Evolutionary conservation across 2,113 vertebrate genomes (phyloP).

Genomic region (Coptodon bakossiorum): DNA sequence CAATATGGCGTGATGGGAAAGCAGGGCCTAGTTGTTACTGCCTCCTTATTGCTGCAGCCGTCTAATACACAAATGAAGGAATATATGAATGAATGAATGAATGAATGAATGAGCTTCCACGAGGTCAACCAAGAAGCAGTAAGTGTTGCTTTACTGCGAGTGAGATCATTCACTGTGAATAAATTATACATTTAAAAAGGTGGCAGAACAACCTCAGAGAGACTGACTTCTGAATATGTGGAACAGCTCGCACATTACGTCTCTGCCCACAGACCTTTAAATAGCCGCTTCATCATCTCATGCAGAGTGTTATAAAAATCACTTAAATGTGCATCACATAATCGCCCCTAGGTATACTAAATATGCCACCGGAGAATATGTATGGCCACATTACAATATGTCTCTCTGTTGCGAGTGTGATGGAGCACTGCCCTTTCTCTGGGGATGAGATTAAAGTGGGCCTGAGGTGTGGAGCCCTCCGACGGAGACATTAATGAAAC

Average conservation of each 20-base stretch:
- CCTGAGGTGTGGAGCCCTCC: constrained; percentile 34
- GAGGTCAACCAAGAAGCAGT: neutral
- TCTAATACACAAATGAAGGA: neutral
- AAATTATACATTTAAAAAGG: constrained; percentile 9
- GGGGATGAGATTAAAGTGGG: constrained; percentile 18
- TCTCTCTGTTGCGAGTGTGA: constrained; percentile 16
- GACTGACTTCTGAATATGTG: neutral
- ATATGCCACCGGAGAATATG: constrained; percentile 11
- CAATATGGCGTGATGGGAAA: neutral
- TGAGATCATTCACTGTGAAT: neutral
- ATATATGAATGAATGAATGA: neutral
- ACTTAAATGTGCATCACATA: constrained; percentile 7
- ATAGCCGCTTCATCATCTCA: constrained; percentile 5
- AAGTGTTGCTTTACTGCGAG: neutral
- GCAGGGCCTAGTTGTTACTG: neutral
- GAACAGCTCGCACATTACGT: neutral
- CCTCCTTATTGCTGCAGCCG: neutral
- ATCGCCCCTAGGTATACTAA: neutral
- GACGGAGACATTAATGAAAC: constrained; percentile 63
- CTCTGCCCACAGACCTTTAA: constrained; percentile 6
- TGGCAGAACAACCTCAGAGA: neutral
- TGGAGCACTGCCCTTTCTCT: neutral
- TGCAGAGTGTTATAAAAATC: neutral
- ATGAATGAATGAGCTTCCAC: neutral
- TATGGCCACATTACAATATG: constrained; percentile 2